phyloP scores from a whole-genome alignment of 2,797 vertebrate genomes.

The Mycteria americana region DNA sequence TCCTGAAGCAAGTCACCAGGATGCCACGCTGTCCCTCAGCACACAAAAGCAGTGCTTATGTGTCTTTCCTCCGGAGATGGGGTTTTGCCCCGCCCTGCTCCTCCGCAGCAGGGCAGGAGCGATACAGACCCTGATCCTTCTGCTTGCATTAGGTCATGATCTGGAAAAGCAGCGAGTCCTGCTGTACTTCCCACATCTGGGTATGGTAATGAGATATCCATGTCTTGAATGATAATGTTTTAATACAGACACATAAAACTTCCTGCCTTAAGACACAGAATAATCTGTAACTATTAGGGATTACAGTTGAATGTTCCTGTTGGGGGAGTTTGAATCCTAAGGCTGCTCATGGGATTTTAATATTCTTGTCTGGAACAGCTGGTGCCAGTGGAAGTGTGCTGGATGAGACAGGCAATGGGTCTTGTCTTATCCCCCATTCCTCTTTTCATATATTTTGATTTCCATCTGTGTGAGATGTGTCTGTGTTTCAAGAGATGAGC shows the following conservation, averaged over 20 bases:
- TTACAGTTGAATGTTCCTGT: constrained; percentile 30
- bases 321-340: constrained; percentile 27
- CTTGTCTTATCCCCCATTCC: neutral
- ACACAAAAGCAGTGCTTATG: neutral
- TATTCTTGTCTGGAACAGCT: constrained; percentile 38
- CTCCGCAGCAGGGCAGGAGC: neutral
- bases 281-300: constrained; percentile 47
- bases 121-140: neutral
- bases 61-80: accelerated
- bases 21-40: neutral
- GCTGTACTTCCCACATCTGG: neutral
- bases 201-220: neutral
- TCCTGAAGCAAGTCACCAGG: neutral
- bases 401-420: neutral
- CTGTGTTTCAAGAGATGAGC: neutral
- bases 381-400: constrained; percentile 15
- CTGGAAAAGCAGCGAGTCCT: neutral
- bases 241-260: constrained; percentile 43
- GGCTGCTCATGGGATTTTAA: constrained; percentile 37
- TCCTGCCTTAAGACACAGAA: constrained; percentile 44
- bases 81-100: neutral
- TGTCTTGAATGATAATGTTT: constrained; percentile 43
- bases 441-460: constrained; percentile 26
- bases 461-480: neutral
- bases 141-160: neutral